These are phyloP conservation scores for Amiota minor DNA, from an alignment of 2,888 invertebrate species.

Conservation along the genomic window DNA sequence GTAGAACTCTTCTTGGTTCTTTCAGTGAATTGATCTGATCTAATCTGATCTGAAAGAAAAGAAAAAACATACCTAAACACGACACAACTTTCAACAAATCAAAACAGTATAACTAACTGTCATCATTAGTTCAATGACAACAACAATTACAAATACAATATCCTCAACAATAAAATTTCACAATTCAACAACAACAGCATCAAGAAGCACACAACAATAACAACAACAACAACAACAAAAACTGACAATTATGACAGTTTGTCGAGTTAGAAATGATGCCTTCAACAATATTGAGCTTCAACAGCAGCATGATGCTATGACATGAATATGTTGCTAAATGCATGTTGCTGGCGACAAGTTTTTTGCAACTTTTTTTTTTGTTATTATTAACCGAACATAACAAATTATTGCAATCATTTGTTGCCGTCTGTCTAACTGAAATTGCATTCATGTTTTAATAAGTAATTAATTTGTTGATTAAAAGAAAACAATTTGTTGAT, in stretches of 20 bases:
- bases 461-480: background rate
- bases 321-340: slow-evolving; percentile 1
- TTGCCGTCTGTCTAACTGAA: background rate
- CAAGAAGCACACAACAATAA: background rate
- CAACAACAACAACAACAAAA: slow-evolving; percentile 4
- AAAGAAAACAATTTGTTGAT: slow-evolving; percentile 1
- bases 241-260: slow-evolving; percentile 25
- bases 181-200: background rate
- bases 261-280: slow-evolving; percentile 19
- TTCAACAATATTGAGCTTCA: slow-evolving; percentile 1
- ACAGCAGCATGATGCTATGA: background rate
- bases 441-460: slow-evolving; percentile 2
- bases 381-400: background rate
- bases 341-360: background rate
- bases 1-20: background rate
- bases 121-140: slow-evolving; percentile 18
- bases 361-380: background rate
- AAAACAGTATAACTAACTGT: slow-evolving; percentile 22
- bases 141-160: background rate
- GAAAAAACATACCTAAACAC: background rate
- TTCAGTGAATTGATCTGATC: background rate
- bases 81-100: slow-evolving; percentile 15
- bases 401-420: slow-evolving; percentile 6
- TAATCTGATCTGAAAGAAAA: background rate
- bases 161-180: background rate